Base-by-base conservation (phyloP, 2,888 invertebrate species). In the Brachyptera putata region DNA sequence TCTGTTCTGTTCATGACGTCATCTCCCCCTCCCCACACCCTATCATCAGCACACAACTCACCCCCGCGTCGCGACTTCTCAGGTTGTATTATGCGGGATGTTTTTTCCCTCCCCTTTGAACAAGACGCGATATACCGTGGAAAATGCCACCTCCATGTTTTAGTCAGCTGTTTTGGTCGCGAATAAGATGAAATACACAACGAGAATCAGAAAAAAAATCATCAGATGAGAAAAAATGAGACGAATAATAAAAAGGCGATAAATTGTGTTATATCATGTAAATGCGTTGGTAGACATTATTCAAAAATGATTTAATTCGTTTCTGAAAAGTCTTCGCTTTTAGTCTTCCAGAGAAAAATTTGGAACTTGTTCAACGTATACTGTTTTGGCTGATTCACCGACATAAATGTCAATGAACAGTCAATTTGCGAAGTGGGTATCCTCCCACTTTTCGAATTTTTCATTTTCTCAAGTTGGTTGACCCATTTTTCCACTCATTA, bases 81-180 rank as follows among this genome's bases (percentile, higher is more conserved):
- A 21, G 53, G 36, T 53, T 53, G 34, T 36, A 16, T 34, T 30
- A 24, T 13, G 22, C 24, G n/a, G 24, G 3, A n/a, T 2, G 46
- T 53, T 34, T 36, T 53, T 53, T 36, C 18, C 11, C 3, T 11
- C 16, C 9, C 24, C n/a, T 21, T 7, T 22, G 21, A 46, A 41
- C 14, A 16, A 7, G 41, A 41, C 49, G 16, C 49, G 25, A 49
- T 14, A 50, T 16, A 50, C n/a, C n/a, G 16, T 30, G 26, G 26
- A 50, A 16, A 34, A 53, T 22, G 34, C 36, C 53, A 53, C 53
- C 53, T 53, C 53, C 30, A 53, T 36, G 16, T 14, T n/a, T 21
- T 43, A 30, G 53, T 21, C 53, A 53, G 34, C 53, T 53, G 53
- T 16, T 53, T 18, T n/a, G 34, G 53, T 53, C 53, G 36, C 34